These are phyloP conservation scores for Heliconius charithonia DNA, from an alignment of 2,888 invertebrate genomes.

Conservation along the genomic window DNA sequence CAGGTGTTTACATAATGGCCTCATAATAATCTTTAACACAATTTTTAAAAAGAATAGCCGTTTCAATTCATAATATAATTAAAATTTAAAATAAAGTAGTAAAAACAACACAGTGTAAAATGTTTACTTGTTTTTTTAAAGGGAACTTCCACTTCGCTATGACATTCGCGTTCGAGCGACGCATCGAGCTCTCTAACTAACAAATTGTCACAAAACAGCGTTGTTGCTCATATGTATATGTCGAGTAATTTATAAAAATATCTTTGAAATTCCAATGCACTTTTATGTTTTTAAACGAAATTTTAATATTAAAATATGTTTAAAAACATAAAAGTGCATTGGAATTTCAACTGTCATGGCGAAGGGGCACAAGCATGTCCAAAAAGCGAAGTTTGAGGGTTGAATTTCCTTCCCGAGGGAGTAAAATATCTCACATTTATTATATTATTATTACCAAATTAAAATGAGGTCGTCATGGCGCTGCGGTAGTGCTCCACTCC, in stretches of 20 bases:
- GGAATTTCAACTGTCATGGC: too few relatives aligned
- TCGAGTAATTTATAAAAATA: slow-evolving; percentile 5
- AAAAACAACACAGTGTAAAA: neutral
- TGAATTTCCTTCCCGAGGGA: neutral
- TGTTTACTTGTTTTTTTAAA: slow-evolving; percentile 1
- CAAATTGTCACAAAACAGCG: slow-evolving; percentile 13
- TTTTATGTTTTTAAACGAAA: neutral
- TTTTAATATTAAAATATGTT: too few relatives aligned
- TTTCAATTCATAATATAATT: neutral
- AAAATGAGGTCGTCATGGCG: too few relatives aligned
- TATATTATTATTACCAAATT: too few relatives aligned
- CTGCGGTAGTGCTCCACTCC: too few relatives aligned
- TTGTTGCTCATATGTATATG: slow-evolving; percentile 12
- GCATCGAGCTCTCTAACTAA: slow-evolving; percentile 6
- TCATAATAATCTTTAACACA: too few relatives aligned
- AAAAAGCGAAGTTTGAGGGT: neutral
- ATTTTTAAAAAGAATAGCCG: neutral
- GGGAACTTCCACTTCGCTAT: slow-evolving; percentile 12
- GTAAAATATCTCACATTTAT: neutral
- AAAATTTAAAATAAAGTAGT: neutral
- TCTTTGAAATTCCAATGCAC: neutral
- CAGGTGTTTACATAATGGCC: too few relatives aligned
- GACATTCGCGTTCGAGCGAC: slow-evolving; percentile 8
- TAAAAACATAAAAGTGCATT: too few relatives aligned
- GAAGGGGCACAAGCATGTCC: neutral